Evolutionary conservation across 1,140 invertebrate genomes (phyloP).

Genomic region (Tetraneura akinire): DNA sequence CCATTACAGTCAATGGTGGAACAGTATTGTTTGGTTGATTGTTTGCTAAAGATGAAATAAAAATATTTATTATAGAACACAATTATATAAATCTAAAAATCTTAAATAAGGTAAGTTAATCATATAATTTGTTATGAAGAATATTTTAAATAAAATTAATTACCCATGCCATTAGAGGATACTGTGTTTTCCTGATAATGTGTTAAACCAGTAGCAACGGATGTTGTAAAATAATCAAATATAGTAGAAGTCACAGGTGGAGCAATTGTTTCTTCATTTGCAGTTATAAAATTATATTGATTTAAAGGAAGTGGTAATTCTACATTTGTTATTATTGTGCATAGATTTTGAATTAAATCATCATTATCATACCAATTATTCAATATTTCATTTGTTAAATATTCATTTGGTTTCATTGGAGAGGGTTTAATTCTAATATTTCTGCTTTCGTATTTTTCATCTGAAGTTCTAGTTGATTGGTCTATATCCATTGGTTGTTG

Average conservation of each 20-base stretch:
- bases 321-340: conserved; percentile 20
- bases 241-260: neutral
- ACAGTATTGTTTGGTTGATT: neutral
- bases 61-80: too few species aligned
- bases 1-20: neutral
- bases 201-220: neutral
- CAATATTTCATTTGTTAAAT: neutral
- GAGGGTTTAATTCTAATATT: neutral
- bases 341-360: neutral
- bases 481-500: conserved; percentile 4
- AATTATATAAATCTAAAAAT: too few species aligned
- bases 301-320: conserved; percentile 13
- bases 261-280: neutral
- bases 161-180: neutral
- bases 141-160: neutral
- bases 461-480: neutral
- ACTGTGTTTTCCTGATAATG: too few species aligned
- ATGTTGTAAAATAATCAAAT: conserved; percentile 9
- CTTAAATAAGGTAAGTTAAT: neutral
- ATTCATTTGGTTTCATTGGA: neutral
- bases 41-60: conserved; percentile 6
- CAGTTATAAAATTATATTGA: conserved; percentile 1
- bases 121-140: neutral
- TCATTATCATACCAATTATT: conserved; percentile 16
- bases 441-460: neutral